Evolutionary conservation across 2,888 invertebrate genomes (phyloP), one percentile per base, ranked within the genome.

Genomic region (Clusia tigrina): DNA sequence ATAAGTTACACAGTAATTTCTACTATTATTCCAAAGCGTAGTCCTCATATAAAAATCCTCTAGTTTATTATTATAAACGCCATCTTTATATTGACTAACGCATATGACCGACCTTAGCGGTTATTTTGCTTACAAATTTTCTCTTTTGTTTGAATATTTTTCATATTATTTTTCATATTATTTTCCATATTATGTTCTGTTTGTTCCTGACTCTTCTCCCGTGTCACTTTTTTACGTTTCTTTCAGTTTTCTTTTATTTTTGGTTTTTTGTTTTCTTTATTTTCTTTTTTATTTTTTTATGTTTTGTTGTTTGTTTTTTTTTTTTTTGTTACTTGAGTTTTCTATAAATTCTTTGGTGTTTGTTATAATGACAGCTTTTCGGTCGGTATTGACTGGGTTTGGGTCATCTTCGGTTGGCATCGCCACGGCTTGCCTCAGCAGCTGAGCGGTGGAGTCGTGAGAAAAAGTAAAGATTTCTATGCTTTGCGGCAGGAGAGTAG

Each of bases 331-430:
- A 20, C 26, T n/a, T 53, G 24, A 22, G 10, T 20, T 18, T 25
- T 17, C n/a, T 17, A 25, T 26, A 54, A 54, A 25, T 54, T 55
- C 17, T 38, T 37, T 37, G n/a, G 37, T 55, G 23, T 55, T 55
- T 32, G 22, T 15, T 55, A 38, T 46, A 57, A 57, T 57, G 42
- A 42, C 57, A 46, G 46, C 42, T 46, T 42, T 57, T 57, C 48
- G 18, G 48, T 48, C 48, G 22, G 22, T 48, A 48, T 23, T 46
- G 42, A 42, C 57, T 57, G n/a, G 5, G 57, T 46, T 57, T 57
- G 46, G 57, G 57, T 57, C 57, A 57, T 57, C 57, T 46, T 46
- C 25, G 24, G 20, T 46, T 38, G 56, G 20, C 56, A 37, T 32
- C 32, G 20, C 52, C 24, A 23, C 24, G 24, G 6, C 38, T 55